Base-by-base conservation (phyloP, 2,888 invertebrate genomes). In the Physocephala rufipes region DNA sequence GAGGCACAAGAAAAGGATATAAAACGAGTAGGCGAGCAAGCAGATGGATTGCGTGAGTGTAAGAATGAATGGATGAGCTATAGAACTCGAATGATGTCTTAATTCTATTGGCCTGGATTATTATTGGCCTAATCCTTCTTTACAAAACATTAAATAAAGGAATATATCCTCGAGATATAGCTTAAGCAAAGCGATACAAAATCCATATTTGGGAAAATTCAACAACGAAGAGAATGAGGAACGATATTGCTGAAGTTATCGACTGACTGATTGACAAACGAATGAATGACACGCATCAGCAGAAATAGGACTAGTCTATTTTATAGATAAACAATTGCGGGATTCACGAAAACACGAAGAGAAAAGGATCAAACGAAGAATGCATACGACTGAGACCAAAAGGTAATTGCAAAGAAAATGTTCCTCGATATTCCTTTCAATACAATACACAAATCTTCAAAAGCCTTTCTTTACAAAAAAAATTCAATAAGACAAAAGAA, bases 51-150 rank as follows among this genome's bases (percentile, higher is more conserved):
- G 24, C 53, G 5, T 21, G 21, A 51, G 51, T 51, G n/a, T 2
- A 51, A 51, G 19, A 53, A 55, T 36, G 36, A 4, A 36, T 36
- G 36, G 5, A 36, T 9, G 36, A 36, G 9, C 26, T 15, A 15
- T 26, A 26, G 16, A 26, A 26, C 55, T 55, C 12, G 49, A 21
- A 21, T 24, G 28, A 66, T 24, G 66, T 66, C 43, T 55, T 66
- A 24, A 61, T 68, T 68, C 28, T 12, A 30, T 49, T 59, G 67
- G 67, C 61, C 45, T 59, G 30, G 58, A 67, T 67, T 67, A 59
- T 62, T 49, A 26, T 51, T 58, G 68, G 62, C 36, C 51, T 68
- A 68, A 68, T 68, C 68, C 68, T 68, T 68, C 68, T 30, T 45
- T 61, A 62, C 36, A 62, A 30, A 49, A 16, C 21, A 19, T 15